Percentiles rank a stretch among this genome's conserved stretches.
Conservation (phyloP, 1,140 invertebrate species). For the Manduca sexta region DNA sequence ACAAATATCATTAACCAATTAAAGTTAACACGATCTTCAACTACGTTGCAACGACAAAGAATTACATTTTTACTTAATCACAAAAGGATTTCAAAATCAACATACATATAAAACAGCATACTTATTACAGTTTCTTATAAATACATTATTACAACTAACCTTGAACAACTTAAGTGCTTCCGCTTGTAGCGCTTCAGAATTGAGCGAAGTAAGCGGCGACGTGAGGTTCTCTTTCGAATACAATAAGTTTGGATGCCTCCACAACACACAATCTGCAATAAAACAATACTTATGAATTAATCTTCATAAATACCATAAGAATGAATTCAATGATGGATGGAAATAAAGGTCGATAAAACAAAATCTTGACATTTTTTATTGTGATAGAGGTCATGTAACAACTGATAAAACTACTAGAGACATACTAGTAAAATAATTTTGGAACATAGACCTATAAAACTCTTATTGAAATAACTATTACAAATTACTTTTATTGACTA, state of each 20-base stretch:
- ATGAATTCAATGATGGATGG: not conserved
- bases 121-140: not conserved
- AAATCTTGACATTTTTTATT: not conserved
- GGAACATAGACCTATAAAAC: too few relatives aligned
- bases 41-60: too few relatives aligned
- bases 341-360: not conserved
- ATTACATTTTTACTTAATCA: too few relatives aligned
- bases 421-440: too few relatives aligned
- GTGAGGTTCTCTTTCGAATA: conserved; percentile 92
- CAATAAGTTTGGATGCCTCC: conserved; percentile 94
- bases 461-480: too few relatives aligned
- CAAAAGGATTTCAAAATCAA: too few relatives aligned
- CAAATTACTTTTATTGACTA: too few relatives aligned
- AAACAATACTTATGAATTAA: conserved; percentile 1
- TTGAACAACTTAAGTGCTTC: conserved; percentile 97
- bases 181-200: conserved; percentile 87
- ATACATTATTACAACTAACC: conserved; percentile 67
- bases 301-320: not conserved
- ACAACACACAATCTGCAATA: conserved; percentile 87
- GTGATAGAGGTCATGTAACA: not conserved
- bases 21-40: too few relatives aligned
- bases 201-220: conserved; percentile 88
- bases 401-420: too few relatives aligned
- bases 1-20: too few relatives aligned
- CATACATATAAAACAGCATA: too few relatives aligned